Base-by-base conservation (phyloP, 2,797 vertebrate species). In the Melanotaenia trifasciata region DNA sequence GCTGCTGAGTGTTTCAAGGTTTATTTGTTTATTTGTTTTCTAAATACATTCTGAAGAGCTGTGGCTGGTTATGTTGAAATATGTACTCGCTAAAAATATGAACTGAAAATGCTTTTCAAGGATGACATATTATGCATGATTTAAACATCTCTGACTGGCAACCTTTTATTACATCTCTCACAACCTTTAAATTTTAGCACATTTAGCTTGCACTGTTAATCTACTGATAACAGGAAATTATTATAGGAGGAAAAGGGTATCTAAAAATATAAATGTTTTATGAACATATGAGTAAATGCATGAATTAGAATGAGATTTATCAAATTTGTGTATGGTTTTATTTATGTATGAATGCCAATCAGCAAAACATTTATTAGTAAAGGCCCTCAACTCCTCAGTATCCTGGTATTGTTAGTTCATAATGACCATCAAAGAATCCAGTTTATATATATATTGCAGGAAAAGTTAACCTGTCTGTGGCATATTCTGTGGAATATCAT, bases 51-150 rank as follows among this genome's bases (percentile, higher is more conserved):
- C 68, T 74, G 16, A 72, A 71, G 59, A 73, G 72, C 35, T 12
- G 43, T 56, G 20, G 40, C 40, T 77, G 28, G 12, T 77, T 78
- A 73, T 24, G 18, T 32, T 20, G 1, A 63, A 51, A 61, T 22
- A 67, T 14, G 12, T 40, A 40, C 12, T 2, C 3, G 13, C 13
- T 40, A 6, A 16, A 12, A 28, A 43, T 58, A 66, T 14, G 69
- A 43, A 72, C 20, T 66, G 30, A 81, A 79, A 61, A 72, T 20
- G 51, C 47, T 71, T 69, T 78, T 72, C 66, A 80, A 74, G 43
- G 70, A 50, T 68, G 74, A 68, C 60, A 35, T 5, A 1, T 28
- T 28, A 35, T 45, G 45, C 56, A 16, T 58, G 38, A 53, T 5
- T 54, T 35, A 24, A 80, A 60, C 50, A 26, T 22, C 18, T 56